Base-by-base conservation (phyloP, 1,140 invertebrate species). In the Calephelis virginiensis region DNA sequence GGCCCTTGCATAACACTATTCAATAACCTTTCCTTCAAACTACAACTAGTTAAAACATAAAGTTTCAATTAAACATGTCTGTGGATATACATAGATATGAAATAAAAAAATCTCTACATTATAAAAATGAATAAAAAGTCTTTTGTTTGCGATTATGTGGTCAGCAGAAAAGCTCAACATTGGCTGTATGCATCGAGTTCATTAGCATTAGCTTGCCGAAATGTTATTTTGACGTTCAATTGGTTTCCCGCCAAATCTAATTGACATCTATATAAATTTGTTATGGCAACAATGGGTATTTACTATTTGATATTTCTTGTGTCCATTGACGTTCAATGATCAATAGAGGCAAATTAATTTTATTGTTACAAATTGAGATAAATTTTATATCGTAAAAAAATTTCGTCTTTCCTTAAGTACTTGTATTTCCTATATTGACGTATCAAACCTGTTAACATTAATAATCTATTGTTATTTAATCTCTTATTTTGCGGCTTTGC, bases 301-400 rank as follows among this genome's bases (percentile, higher is more conserved):
- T 43, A 43, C 40, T 43, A 64, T 62, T 43, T 43, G 8, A 7
- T 43, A 64, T 62, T 70, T 63, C 64, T 66, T 66, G 47, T 64
- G 43, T 43, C 48, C 59, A 17, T 64, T 50, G 66, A 63, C 59
- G 64, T 17, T 63, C 66, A 49, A 14, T 37, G 63, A 69, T 74
- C 69, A 72, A 76, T 76, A 49, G 63, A 68, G 14, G 66, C 66
- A 73, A 76, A 76, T 76, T 76, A 76, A 64, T 66, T 76, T 67
- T 60, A 69, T 73, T 73, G 67, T 76, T 66, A 28, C 17, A 61
- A 9, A 49, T 60, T 37, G 10, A 50, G 43, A 11, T 61, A 50
- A 62, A 67, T 67, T 61, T 61, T 49, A 48, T 43, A 46, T 46
- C 28, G 45, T 49, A 60, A 45, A 61, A 62, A 49, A 6, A 37